Conservation (phyloP, 2,797 vertebrate genomes). For the Cyclura pinguis region DNA sequence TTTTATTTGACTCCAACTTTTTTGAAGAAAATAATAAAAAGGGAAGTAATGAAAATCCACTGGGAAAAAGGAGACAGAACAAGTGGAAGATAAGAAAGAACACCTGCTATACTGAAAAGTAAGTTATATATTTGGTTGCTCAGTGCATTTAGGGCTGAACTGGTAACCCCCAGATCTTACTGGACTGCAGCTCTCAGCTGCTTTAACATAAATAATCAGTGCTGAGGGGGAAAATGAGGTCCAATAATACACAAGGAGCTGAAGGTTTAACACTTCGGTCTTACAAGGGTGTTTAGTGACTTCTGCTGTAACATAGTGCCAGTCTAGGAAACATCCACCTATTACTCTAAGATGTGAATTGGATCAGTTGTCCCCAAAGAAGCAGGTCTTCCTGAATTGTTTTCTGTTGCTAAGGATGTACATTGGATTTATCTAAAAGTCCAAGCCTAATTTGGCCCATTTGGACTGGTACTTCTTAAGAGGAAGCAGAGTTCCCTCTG, state of each 20-base stretch:
- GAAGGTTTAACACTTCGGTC: not conserved
- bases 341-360: not conserved
- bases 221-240: not conserved
- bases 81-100: not conserved
- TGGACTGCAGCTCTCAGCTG: not conserved
- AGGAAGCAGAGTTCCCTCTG: not conserved
- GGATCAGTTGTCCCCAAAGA: not conserved
- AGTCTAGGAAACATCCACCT: not conserved
- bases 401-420: not conserved
- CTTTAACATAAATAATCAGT: too few relatives aligned
- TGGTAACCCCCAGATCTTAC: not conserved
- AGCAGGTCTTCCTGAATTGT: too few relatives aligned
- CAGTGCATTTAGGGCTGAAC: too few relatives aligned
- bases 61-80: not conserved
- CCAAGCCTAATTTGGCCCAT: not conserved
- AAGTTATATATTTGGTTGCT: not conserved
- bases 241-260: not conserved
- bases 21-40: conserved; percentile 31
- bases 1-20: conserved; percentile 17
- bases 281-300: not conserved
- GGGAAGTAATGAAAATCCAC: not conserved
- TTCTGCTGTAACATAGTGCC: not conserved
- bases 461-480: not conserved
- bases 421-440: not conserved
- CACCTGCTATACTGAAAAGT: not conserved